Percentiles rank a stretch among this genome's conserved stretches.
These are phyloP conservation scores for Stichopus chloronotus DNA, from an alignment of 35 echinoderm and acorn worm species.

Conservation along the genomic window DNA sequence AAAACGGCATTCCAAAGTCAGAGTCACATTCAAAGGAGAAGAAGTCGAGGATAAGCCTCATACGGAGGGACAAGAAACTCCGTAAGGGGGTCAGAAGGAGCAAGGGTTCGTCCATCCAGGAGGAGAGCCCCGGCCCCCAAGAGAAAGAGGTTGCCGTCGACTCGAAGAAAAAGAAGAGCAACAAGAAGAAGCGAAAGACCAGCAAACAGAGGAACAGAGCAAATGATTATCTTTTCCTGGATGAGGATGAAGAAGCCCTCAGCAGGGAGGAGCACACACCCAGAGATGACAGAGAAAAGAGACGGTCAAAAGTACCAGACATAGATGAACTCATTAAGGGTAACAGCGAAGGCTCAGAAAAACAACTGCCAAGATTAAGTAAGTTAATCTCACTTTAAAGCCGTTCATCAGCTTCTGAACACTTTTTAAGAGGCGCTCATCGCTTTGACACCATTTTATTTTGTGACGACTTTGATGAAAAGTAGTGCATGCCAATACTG, in stretches of 20 bases:
- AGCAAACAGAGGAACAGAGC: conserved; percentile 10
- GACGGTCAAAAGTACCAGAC: conserved; percentile 17
- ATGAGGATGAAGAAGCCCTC: neutral
- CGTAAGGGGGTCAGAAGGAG: conserved; percentile 32
- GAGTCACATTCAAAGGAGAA: conserved; percentile 92
- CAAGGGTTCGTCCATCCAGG: neutral
- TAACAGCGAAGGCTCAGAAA: conserved; percentile 23
- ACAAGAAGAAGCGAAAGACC: conserved; percentile 55
- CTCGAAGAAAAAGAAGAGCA: conserved; percentile 39
- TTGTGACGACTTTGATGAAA: neutral
- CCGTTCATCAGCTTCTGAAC: too few relatives aligned
- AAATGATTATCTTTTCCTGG: conserved; percentile 3
- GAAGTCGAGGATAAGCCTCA: conserved; percentile 77
- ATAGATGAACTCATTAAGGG: conserved; percentile 56
- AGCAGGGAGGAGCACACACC: neutral
- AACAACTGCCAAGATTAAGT: conserved; percentile 82
- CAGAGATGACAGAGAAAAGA: conserved; percentile 14
- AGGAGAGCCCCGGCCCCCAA: neutral
- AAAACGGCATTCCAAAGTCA: conserved; percentile 86
- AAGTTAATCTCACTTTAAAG: conserved; percentile 20
- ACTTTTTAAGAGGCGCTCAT: neutral
- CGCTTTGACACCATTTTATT: neutral
- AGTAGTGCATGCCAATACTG: too few relatives aligned
- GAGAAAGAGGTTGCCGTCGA: neutral
- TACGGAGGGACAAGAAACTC: conserved; percentile 66